phyloP scores from a whole-genome alignment of 2,888 invertebrate genomes.

The Augochlorella aurata region DNA sequence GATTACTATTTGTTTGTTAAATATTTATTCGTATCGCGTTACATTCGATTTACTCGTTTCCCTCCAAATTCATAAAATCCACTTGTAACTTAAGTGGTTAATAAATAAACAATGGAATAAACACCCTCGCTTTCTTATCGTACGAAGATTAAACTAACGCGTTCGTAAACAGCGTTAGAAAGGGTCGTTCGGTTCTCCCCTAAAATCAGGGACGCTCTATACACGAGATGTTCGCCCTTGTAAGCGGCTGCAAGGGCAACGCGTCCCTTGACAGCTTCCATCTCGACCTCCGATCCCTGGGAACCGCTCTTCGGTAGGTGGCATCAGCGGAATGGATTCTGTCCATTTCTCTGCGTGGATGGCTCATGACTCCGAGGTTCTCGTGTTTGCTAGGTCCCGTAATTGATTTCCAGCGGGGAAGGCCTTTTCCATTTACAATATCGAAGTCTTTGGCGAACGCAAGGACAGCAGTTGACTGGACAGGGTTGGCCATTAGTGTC shows the following conservation, averaged over 20 bases:
- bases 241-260: not conserved
- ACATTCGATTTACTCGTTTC: too few species aligned
- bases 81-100: too few species aligned
- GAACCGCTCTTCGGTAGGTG: not conserved
- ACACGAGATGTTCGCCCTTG: not conserved
- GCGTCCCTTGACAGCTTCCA: not conserved
- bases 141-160: not conserved
- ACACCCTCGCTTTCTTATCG: too few species aligned
- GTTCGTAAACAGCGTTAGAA: not conserved
- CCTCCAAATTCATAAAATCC: too few species aligned
- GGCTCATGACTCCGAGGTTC: not conserved
- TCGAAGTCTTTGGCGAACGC: not conserved
- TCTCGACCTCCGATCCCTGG: conserved; percentile 4
- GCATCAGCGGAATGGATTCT: not conserved
- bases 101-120: too few species aligned
- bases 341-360: conserved; percentile 1
- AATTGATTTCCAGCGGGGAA: not conserved
- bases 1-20: too few species aligned
- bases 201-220: not conserved
- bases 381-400: not conserved
- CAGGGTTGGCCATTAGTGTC: not conserved
- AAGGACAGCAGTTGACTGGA: not conserved
- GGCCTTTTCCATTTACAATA: not conserved
- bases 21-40: too few species aligned
- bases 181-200: not conserved